Base-by-base conservation (phyloP, 2,888 invertebrate genomes). In the Drosophila planitibia region DNA sequence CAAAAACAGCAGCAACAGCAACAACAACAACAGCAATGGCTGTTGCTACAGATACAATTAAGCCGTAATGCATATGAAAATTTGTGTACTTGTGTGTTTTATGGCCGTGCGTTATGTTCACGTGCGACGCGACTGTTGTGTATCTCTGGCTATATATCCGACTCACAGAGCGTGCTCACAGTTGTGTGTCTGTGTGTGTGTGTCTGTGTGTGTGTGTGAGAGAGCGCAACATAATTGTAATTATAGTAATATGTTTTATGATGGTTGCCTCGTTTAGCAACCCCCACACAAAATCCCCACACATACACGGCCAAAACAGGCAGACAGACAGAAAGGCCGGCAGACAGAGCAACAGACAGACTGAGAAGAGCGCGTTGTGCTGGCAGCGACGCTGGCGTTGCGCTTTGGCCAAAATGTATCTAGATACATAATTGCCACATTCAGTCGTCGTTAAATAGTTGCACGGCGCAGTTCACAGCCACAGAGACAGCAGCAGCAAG, bases 341-440 rank as follows among this genome's bases (percentile, higher is more conserved):
- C 51, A 55, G 19, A 54, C 71, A 65, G 68, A 65, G 14, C 14
- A 35, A 35, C 65, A 53, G 72, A 49, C 66, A 61, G 77, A 70
- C 74, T 57, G 62, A 57, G 74, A 63, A 74, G 79, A 84, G 79
- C 70, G 70, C 78, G 74, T 55, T 68, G 59, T 71, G 73, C 51
- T 54, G 58, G 71, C 66, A 35, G 65, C 76, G 74, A 66, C 75
- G 84, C 68, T 64, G 77, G 66, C 82, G 74, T 72, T 69, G 74
- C 73, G 89, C 81, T 88, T 89, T 91, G 92, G 89, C 92, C 86
- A 91, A 92, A 92, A 91, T 92, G 92, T 92, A 92, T 92, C 93
- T 91, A 92, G 92, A 92, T 92, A 92, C 93, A 92, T 92, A 92
- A 92, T 92, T 92, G 93, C 92, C 93, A 91, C 92, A 92, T 91